A percentile compares a stretch with the other conserved stretches of the same genome.
Conservation (phyloP, 2,888 invertebrate genomes). For the Agrypnus murinus region DNA sequence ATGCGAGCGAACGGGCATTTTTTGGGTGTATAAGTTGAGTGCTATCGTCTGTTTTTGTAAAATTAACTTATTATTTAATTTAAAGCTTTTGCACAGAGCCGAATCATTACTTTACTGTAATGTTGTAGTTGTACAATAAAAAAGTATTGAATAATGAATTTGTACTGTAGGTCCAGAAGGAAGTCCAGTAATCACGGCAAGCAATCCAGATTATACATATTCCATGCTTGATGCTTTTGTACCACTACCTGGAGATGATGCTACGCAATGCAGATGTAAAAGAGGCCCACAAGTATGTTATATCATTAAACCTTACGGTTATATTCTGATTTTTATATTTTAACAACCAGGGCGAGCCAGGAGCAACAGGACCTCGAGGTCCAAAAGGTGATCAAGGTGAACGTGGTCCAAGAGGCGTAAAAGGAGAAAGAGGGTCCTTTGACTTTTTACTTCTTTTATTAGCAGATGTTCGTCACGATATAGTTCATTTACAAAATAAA, state of each 20-base stretch:
- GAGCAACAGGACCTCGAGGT: constrained; percentile 77
- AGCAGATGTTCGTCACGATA: constrained; percentile 79
- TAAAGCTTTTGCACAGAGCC: no score
- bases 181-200: constrained; percentile 51
- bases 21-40: no score
- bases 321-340: background rate
- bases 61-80: no score
- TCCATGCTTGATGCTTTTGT: constrained; percentile 77
- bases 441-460: constrained; percentile 79
- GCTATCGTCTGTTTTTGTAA: no score
- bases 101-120: no score
- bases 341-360: constrained; percentile 75
- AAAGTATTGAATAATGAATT: no score
- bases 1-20: no score
- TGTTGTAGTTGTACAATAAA: no score
- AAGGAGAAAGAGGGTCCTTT: constrained; percentile 77
- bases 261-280: constrained; percentile 77
- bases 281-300: constrained; percentile 78
- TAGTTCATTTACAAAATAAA: constrained; percentile 76
- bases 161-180: constrained; percentile 40
- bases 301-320: background rate
- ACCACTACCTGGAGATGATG: constrained; percentile 74
- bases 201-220: constrained; percentile 73
- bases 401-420: constrained; percentile 75
- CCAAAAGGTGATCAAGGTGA: constrained; percentile 77